phyloP scores from a whole-genome alignment of 2,113 vertebrate genomes.

The Ibidorhyncha struthersii region DNA sequence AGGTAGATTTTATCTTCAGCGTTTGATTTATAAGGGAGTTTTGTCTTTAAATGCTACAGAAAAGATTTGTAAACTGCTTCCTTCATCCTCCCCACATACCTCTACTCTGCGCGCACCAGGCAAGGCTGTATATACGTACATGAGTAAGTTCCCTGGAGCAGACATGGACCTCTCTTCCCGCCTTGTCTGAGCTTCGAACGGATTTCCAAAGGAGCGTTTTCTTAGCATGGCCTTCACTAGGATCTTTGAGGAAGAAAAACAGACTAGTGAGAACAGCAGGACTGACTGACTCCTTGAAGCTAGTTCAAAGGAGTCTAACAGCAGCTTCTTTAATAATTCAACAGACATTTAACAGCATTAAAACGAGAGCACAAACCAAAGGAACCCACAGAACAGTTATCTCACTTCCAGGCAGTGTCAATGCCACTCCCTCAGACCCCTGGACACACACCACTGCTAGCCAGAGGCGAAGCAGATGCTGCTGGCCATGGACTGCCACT shows the following conservation, averaged over 20 bases:
- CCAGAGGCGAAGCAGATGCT: not conserved
- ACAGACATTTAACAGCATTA: not conserved
- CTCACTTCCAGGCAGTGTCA: not conserved
- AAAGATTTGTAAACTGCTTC: not conserved
- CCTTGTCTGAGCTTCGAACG: slow-evolving; percentile 87
- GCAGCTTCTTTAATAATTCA: not conserved
- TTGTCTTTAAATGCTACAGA: not conserved
- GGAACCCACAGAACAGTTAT: not conserved
- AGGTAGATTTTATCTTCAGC: not conserved
- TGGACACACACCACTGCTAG: not conserved
- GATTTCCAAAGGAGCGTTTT: slow-evolving; percentile 97
- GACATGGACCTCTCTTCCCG: slow-evolving; percentile 95
- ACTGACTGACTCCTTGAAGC: not conserved
- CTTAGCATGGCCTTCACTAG: slow-evolving; percentile 97
- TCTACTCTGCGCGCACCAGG: accelerated
- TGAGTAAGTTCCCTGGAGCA: slow-evolving; percentile 89
- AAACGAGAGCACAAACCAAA: not conserved
- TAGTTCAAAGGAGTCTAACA: not conserved
- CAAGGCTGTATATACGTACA: slow-evolving; percentile 77
- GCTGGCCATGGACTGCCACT: not conserved
- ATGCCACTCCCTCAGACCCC: not conserved
- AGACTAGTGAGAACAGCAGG: not conserved
- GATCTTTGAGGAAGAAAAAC: slow-evolving; percentile 78
- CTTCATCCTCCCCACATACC: not conserved
- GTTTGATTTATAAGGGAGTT: not conserved